phyloP scores from a whole-genome alignment of 2,113 vertebrate genomes.

The Hemicordylus capensis region DNA sequence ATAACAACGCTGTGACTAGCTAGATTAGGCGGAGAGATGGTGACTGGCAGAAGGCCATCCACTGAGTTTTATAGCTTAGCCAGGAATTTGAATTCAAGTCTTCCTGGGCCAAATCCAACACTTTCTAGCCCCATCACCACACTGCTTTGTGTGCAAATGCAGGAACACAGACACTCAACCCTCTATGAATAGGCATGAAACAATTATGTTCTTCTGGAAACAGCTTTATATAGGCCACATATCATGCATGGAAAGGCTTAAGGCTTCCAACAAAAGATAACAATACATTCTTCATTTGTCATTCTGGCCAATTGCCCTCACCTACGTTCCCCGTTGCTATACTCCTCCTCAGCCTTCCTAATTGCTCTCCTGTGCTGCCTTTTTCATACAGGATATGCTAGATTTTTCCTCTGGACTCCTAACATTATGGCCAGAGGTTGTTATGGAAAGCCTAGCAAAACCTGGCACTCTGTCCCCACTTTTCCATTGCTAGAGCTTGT shows the following conservation, averaged over 20 bases:
- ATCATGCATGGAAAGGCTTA: background rate
- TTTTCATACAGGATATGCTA: background rate
- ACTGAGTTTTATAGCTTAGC: background rate
- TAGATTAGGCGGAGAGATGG: background rate
- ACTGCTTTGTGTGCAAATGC: background rate
- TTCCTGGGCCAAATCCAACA: background rate
- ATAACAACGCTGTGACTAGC: too few species aligned
- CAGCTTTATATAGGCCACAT: background rate
- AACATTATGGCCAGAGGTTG: background rate
- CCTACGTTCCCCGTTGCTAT: background rate
- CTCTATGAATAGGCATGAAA: background rate
- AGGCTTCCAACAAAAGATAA: background rate
- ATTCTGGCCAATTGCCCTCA: background rate
- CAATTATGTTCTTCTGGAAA: background rate
- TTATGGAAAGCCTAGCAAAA: slow-evolving; percentile 3
- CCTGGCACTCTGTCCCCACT: background rate
- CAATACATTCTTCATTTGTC: background rate
- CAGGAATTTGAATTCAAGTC: background rate
- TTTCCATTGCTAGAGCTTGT: slow-evolving; percentile 1
- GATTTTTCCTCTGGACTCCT: background rate
- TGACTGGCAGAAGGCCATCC: background rate
- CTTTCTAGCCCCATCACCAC: background rate
- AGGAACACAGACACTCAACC: background rate
- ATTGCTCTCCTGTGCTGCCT: background rate
- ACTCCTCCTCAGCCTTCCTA: background rate